Base-by-base conservation (phyloP, 2,797 vertebrate species). In the Gastrophryne carolinensis region DNA sequence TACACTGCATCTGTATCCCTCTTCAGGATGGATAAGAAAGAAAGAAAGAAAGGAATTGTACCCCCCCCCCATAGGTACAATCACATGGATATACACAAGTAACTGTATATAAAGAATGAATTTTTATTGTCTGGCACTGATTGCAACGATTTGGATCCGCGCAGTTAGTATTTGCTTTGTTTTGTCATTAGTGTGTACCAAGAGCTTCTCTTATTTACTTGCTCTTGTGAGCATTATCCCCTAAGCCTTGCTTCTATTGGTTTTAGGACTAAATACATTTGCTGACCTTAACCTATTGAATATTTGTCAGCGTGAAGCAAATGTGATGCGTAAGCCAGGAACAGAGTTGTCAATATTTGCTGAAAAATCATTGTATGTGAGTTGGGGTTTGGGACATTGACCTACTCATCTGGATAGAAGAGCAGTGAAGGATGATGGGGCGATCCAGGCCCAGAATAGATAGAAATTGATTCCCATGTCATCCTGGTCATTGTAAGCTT, bases 241-340 rank as follows among this genome's bases (percentile, higher is more conserved):
- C 39, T 39, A 29, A 63, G 8, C 44, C 8, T 15, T 49, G 21
- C 21, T 17, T 26, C 47, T 71, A 77, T 77, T 77, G 75, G 70
- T 77, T 77, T 47, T 67, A 71, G 39, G 21, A 12, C 29, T 50
- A 63, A 72, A 77, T 65, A 72, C 23, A 72, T 64, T 37, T 71
- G 21, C 50, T 39, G 24, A 65, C 67, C 52, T 37, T 53, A 68
- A 61, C 44, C 17, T 75, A 75, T 75, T 52, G 54, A 69, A 75
- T 61, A 53, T 61, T 41, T 68, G 73, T 61, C 64, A 68, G 15
- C 56, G 26, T 49, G 60, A 65, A 52, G 27, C 27, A 10, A 35
- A 77, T n/a, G 50, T 35, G 27, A 64, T 71, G 30, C 35, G 29
- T 23, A 27, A 30, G 24, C 32, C 6, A 3, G 52, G 32, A 32